phyloP scores from a whole-genome alignment of 2,797 vertebrate species.

The Peromyscus aztecus region DNA sequence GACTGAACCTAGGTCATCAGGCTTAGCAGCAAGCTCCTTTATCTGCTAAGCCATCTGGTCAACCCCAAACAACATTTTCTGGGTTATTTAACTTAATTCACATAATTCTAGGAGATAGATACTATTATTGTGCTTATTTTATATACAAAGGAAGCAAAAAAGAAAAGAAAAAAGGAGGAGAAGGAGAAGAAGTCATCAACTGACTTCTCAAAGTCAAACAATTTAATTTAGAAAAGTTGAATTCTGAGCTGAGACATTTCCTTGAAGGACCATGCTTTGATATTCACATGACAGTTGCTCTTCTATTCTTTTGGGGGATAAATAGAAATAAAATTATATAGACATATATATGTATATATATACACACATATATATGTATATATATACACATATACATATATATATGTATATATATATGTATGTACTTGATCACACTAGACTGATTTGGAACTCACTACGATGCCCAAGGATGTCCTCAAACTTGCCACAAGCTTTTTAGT shows the following conservation, averaged over 20 bases:
- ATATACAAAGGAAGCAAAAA: background rate
- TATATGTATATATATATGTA: too few relatives aligned
- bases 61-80: background rate
- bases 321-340: background rate
- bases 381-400: background rate
- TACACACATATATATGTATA: too few relatives aligned
- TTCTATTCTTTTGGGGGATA: background rate
- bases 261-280: background rate
- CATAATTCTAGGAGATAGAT: background rate
- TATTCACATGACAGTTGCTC: background rate
- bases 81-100: background rate
- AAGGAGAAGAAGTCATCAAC: background rate
- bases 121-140: background rate
- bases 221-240: background rate
- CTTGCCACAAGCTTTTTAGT: background rate
- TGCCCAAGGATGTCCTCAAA: background rate
- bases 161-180: background rate
- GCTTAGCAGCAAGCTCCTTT: background rate
- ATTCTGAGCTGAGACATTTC: background rate
- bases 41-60: background rate
- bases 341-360: background rate
- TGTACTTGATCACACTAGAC: background rate
- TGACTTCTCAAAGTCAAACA: constrained; percentile 15
- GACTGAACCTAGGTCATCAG: background rate
- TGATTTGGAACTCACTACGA: background rate